Conservation (phyloP, 2,113 vertebrate genomes). For the Ahaetulla prasina region DNA sequence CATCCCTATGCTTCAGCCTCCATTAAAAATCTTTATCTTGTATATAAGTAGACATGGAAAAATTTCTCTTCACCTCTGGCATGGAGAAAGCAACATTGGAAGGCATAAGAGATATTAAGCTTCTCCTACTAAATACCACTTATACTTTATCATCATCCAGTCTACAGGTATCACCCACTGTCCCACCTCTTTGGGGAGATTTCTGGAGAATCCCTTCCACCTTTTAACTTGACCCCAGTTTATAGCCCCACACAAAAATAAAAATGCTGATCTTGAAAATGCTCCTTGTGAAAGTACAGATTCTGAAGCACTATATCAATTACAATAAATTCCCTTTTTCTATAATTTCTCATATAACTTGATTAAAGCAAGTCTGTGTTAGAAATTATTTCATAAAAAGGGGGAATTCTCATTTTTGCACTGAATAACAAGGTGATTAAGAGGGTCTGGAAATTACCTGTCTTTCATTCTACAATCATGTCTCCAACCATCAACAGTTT, state of each 20-base stretch:
- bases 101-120: background rate
- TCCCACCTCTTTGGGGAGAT: background rate
- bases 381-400: background rate
- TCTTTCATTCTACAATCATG: background rate
- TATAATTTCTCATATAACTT: background rate
- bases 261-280: background rate
- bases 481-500: background rate
- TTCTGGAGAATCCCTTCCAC: background rate
- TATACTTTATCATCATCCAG: background rate
- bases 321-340: background rate
- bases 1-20: background rate
- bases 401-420: background rate
- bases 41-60: background rate
- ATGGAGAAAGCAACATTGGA: background rate
- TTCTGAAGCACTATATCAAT: background rate
- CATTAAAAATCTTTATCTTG: background rate
- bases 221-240: background rate
- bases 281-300: background rate
- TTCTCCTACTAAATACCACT: background rate
- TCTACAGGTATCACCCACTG: background rate
- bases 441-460: background rate
- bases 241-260: background rate
- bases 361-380: background rate
- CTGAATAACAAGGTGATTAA: background rate
- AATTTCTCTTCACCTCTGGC: background rate